Conservation (phyloP, 2,888 invertebrate genomes). For the Ennomos quercinarius region DNA sequence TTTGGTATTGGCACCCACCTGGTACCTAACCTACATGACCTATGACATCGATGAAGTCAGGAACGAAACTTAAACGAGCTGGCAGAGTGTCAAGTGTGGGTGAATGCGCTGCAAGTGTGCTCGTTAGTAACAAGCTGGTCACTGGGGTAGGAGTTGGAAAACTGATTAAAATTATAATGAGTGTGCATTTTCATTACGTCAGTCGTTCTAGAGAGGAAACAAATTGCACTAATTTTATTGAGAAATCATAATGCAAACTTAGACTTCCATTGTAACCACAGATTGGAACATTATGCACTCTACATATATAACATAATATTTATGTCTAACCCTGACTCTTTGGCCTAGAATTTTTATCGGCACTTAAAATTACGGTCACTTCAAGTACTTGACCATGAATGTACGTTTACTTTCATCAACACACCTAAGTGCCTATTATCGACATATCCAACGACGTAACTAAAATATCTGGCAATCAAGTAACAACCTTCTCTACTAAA, state of each 20-base stretch:
- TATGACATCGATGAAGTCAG: conserved; percentile 11
- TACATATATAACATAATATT: no score
- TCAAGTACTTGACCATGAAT: conserved; percentile 32
- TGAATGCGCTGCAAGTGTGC: conserved; percentile 34
- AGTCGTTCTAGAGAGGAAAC: no score
- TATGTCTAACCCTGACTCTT: not conserved
- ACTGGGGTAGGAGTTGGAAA: not conserved
- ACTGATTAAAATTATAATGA: no score
- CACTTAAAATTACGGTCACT: conserved; percentile 21
- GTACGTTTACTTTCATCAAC: conserved; percentile 30
- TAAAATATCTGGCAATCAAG: conserved; percentile 4
- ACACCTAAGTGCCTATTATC: conserved; percentile 16
- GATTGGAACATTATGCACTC: no score
- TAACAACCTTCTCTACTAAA: not conserved
- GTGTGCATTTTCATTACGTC: no score
- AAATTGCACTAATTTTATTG: no score
- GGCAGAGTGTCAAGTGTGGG: conserved; percentile 37
- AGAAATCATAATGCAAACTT: no score
- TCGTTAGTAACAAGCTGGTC: conserved; percentile 10
- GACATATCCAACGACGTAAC: conserved; percentile 8
- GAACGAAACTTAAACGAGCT: conserved; percentile 18
- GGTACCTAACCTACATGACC: conserved; percentile 4
- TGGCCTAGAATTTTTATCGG: not conserved
- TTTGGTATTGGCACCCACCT: not conserved
- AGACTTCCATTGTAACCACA: no score